phyloP scores from a whole-genome alignment of 2,113 vertebrate species.

The Megaceryle maxima region DNA sequence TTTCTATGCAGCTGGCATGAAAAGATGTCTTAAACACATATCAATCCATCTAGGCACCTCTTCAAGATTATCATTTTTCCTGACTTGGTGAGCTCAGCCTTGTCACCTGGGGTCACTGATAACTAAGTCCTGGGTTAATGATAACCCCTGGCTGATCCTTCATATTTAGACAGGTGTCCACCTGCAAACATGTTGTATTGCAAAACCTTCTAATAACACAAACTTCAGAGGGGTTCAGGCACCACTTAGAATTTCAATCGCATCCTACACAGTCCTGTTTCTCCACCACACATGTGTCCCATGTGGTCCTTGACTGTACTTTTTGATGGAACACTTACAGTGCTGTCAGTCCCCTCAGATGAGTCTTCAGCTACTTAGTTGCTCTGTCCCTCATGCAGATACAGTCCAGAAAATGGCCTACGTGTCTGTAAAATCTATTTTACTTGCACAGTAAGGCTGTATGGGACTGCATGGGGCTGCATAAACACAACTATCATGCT shows the following conservation, averaged over 20 bases:
- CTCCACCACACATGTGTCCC: background rate
- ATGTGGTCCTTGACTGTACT: background rate
- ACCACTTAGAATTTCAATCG: background rate
- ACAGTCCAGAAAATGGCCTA: background rate
- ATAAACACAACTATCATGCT: background rate
- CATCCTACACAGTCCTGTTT: accelerated
- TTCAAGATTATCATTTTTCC: background rate
- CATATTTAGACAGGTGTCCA: background rate
- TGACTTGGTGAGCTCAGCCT: background rate
- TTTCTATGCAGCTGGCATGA: slow-evolving; percentile 24
- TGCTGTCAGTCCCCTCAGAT: background rate
- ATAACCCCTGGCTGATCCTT: background rate
- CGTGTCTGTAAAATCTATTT: background rate
- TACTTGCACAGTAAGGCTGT: background rate
- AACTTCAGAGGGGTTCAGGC: background rate
- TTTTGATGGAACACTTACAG: background rate
- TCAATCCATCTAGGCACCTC: background rate
- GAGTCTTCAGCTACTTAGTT: background rate
- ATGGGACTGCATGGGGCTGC: no score
- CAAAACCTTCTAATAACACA: background rate
- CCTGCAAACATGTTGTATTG: background rate
- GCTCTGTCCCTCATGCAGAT: background rate
- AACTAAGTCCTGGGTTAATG: background rate
- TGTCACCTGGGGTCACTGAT: background rate
- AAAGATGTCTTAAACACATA: slow-evolving; percentile 16